Conservation (phyloP, 2,113 vertebrate species). For the Siniperca knerii region DNA sequence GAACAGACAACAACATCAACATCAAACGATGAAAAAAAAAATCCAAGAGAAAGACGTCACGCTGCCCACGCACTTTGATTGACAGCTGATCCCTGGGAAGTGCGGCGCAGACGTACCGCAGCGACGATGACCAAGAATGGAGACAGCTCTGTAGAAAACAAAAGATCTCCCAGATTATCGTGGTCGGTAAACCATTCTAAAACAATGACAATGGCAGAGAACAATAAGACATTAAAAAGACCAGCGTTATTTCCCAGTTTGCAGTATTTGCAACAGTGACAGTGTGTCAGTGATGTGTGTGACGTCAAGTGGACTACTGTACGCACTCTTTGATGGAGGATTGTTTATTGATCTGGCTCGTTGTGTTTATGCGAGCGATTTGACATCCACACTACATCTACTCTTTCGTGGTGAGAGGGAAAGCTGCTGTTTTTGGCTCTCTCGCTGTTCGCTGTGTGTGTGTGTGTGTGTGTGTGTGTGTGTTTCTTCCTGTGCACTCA, state of each 20-base stretch:
- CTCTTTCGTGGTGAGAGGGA: constrained; percentile 71
- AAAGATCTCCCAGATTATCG: constrained; percentile 25
- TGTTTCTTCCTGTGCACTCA: constrained; percentile 43
- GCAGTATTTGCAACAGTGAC: constrained; percentile 30
- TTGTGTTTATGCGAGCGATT: constrained; percentile 73
- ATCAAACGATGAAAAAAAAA: constrained; percentile 26
- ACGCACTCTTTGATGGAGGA: constrained; percentile 52
- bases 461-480: constrained; percentile 38
- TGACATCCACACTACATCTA: constrained; percentile 69
- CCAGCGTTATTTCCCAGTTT: constrained; percentile 35
- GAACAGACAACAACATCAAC: constrained; percentile 43
- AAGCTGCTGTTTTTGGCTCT: constrained; percentile 80
- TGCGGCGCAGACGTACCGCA: constrained; percentile 35
- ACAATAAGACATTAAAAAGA: constrained; percentile 25
- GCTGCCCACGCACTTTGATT: constrained; percentile 56
- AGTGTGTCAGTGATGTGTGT: constrained; percentile 23
- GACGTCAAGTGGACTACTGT: constrained; percentile 55
- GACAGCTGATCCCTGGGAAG: constrained; percentile 62
- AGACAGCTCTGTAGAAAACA: constrained; percentile 42
- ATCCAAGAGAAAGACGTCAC: constrained; percentile 41
- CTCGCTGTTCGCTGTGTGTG: constrained; percentile 40
- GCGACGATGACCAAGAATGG: constrained; percentile 12
- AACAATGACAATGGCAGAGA: constrained; percentile 24
- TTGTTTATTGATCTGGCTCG: constrained; percentile 77
- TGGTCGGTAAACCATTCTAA: not conserved